phyloP scores from a whole-genome alignment of 2,113 vertebrate species.

The Spea bombifrons region DNA sequence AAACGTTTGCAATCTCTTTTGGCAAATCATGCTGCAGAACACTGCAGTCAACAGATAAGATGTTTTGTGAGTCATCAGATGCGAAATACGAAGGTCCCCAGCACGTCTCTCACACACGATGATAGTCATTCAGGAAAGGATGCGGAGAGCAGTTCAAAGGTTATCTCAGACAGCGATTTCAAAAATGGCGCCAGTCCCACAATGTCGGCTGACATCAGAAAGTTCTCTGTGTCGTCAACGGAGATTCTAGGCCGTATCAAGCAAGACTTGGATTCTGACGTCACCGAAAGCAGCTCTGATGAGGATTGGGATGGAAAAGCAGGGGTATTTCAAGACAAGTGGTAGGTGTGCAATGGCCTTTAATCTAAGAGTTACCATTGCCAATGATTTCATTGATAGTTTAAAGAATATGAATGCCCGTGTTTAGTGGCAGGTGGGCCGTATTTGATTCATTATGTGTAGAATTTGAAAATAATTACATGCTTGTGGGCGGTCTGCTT shows the following conservation, averaged over 20 bases:
- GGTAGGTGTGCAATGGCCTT: conserved; percentile 69
- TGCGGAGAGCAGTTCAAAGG: not conserved
- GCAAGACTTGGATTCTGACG: conserved; percentile 85
- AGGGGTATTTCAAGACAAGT: conserved; percentile 54
- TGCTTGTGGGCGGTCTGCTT: too few relatives aligned
- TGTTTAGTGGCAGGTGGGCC: too few relatives aligned
- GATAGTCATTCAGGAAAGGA: not conserved
- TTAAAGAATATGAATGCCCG: too few relatives aligned
- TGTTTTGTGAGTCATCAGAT: conserved; percentile 67
- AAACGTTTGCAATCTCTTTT: conserved; percentile 79
- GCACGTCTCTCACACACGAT: conserved; percentile 50
- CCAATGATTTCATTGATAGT: too few relatives aligned
- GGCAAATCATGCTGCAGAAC: conserved; percentile 73
- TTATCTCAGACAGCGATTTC: conserved; percentile 26
- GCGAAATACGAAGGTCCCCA: conserved; percentile 57
- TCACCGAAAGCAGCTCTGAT: conserved; percentile 88
- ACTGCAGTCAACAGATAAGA: conserved; percentile 78
- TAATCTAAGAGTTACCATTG: not conserved
- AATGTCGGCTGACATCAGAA: conserved; percentile 64
- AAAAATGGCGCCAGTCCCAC: conserved; percentile 49
- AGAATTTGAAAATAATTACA: too few relatives aligned
- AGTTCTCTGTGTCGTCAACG: conserved; percentile 67
- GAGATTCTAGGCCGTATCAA: conserved; percentile 72
- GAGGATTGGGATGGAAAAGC: conserved; percentile 70
- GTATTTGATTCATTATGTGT: too few relatives aligned